Evolutionary conservation across 2,888 invertebrate species (phyloP).

Genomic region (Philhelius pedissequus): DNA sequence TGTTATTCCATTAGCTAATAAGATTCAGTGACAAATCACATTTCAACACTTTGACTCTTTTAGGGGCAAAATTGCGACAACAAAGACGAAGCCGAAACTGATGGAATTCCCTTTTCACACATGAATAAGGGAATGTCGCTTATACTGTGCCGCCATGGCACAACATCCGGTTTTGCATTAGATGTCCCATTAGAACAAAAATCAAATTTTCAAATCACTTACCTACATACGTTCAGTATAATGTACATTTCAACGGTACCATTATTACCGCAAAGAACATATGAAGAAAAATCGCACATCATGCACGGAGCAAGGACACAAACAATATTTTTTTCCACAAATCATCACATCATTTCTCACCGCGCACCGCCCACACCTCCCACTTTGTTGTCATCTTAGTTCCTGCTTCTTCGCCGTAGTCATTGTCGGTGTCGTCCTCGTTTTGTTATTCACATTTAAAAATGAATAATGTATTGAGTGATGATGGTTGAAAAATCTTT

Average conservation of each 20-base stretch:
- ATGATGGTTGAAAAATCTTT: conserved; percentile 40
- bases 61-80: not conserved
- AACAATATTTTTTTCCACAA: conserved; percentile 56
- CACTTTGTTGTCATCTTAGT: not conserved
- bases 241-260: not conserved
- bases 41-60: conserved; percentile 31
- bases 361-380: not conserved
- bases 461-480: conserved; percentile 67
- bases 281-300: conserved; percentile 24
- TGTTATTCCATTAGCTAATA: conserved; percentile 61
- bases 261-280: conserved; percentile 7
- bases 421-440: not conserved
- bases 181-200: conserved; percentile 58
- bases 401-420: not conserved
- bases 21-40: conserved; percentile 52
- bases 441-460: conserved; percentile 57
- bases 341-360: conserved; percentile 56
- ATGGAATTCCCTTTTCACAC: not conserved
- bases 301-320: conserved; percentile 15
- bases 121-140: conserved; percentile 35
- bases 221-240: not conserved
- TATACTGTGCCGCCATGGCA: not conserved
- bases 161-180: conserved; percentile 31
- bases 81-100: not conserved
- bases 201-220: conserved; percentile 67